Evolutionary conservation across 2,888 invertebrate genomes (phyloP).

Genomic region (Willowsia nigromaculata): DNA sequence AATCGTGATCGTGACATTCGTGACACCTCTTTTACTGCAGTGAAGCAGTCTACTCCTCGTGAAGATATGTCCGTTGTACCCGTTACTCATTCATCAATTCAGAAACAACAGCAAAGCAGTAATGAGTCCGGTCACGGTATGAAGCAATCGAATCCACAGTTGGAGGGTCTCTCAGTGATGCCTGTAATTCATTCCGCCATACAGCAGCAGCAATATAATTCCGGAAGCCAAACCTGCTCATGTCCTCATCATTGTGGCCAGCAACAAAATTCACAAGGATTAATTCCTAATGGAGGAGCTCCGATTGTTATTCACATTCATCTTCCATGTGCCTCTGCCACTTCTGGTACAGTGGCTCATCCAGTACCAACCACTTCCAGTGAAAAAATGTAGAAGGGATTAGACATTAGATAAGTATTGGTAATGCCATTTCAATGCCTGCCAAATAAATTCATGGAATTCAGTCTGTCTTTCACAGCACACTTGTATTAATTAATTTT

Average conservation of each 20-base stretch:
- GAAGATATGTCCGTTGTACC: no score
- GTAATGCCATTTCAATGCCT: no score
- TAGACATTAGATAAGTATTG: not conserved
- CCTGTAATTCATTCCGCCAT: conserved; percentile 31
- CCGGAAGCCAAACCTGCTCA: not conserved
- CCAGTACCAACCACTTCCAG: conserved; percentile 21
- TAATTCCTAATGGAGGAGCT: not conserved
- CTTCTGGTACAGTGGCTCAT: conserved; percentile 7
- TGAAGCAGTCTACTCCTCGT: not conserved
- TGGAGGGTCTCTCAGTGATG: conserved; percentile 14
- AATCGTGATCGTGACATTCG: not conserved
- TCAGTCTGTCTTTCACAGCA: no score
- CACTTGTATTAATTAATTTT: no score
- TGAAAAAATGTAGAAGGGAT: not conserved
- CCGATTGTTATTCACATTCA: conserved; percentile 65
- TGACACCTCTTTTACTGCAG: not conserved
- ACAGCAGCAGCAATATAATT: not conserved
- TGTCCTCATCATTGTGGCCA: conserved; percentile 49
- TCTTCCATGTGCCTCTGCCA: conserved; percentile 6
- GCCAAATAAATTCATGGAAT: no score
- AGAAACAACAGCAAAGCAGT: no score
- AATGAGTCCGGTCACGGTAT: no score
- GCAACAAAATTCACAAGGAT: not conserved
- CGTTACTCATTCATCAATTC: no score
- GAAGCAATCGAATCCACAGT: not conserved